Percentiles rank a stretch among this genome's conserved stretches.
Evolutionary conservation across 2,797 vertebrate genomes (phyloP).

Genomic region (Monodelphis domestica): DNA sequence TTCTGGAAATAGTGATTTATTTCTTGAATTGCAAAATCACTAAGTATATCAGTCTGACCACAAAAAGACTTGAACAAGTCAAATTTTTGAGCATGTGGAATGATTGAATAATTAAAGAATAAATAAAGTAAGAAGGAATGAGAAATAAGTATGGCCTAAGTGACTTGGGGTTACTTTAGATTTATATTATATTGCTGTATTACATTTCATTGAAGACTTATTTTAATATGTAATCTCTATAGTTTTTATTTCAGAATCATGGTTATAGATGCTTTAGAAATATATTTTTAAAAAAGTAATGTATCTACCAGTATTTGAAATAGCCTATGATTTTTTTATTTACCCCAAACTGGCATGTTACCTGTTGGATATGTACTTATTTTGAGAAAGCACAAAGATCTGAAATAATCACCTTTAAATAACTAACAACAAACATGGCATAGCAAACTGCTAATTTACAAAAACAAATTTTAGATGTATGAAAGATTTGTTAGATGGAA

Average conservation of each 20-base stretch:
- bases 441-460: conserved; percentile 21
- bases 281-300: conserved; percentile 14
- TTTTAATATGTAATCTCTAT: conserved; percentile 19
- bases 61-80: neutral
- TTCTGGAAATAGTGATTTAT: conserved; percentile 29
- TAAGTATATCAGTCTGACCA: conserved; percentile 25
- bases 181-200: neutral
- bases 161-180: neutral
- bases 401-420: conserved; percentile 40
- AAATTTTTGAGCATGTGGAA: neutral
- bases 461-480: conserved; percentile 24
- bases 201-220: neutral
- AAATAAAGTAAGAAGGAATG: neutral
- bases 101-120: neutral
- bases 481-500: neutral
- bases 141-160: neutral
- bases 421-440: neutral
- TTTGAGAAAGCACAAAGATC: neutral
- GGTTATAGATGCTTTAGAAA: conserved; percentile 37
- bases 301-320: neutral
- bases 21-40: conserved; percentile 30
- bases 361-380: neutral
- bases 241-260: conserved; percentile 5
- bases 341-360: neutral
- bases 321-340: neutral